phyloP scores from a whole-genome alignment of 2,797 vertebrate species.

The Oreonectes daqikongensis region DNA sequence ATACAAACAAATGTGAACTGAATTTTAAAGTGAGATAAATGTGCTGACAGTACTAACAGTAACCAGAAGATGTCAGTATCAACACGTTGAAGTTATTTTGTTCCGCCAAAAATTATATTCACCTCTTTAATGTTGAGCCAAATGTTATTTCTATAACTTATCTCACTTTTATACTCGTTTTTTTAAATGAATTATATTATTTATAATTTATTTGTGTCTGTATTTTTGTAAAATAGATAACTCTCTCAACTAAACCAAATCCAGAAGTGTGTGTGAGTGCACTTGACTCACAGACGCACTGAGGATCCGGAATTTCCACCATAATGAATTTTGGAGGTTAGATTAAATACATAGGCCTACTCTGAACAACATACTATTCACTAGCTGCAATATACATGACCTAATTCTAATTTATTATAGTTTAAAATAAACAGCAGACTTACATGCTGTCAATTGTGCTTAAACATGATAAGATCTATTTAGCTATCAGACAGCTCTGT shows the following conservation, averaged over 20 bases:
- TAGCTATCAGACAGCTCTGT: not conserved
- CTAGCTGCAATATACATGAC: too few species aligned
- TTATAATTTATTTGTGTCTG: too few species aligned
- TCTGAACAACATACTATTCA: too few species aligned
- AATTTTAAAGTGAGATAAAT: not conserved
- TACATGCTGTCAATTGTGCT: not conserved
- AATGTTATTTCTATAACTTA: not conserved
- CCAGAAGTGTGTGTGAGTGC: too few species aligned
- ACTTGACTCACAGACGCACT: too few species aligned
- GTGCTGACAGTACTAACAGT: not conserved
- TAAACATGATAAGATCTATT: not conserved
- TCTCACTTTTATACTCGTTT: not conserved
- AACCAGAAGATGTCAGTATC: conserved; percentile 75
- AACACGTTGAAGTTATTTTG: conserved; percentile 50
- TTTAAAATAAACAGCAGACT: not conserved
- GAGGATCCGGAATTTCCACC: too few species aligned
- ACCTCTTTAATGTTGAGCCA: not conserved
- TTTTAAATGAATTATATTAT: too few species aligned
- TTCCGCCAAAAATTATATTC: not conserved
- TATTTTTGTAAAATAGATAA: too few species aligned
- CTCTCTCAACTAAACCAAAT: too few species aligned
- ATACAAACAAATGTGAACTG: not conserved
- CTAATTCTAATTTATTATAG: too few species aligned
- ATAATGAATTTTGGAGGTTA: too few species aligned
- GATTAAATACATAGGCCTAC: too few species aligned